phyloP scores from a whole-genome alignment of 2,113 vertebrate species.

The Asarcornis scutulata region DNA sequence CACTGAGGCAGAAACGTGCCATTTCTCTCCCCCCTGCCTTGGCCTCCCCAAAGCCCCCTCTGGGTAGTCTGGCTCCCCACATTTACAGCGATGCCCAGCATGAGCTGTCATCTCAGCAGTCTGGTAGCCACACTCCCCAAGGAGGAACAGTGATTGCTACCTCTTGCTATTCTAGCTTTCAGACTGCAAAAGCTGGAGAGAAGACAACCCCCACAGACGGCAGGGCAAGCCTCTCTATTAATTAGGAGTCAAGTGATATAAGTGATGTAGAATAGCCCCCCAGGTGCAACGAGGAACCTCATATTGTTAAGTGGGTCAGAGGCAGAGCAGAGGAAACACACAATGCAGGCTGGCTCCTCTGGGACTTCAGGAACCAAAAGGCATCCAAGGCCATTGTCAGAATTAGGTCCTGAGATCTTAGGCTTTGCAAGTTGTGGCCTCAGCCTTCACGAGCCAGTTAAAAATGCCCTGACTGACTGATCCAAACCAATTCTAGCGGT shows the following conservation, averaged over 20 bases:
- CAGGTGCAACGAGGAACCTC: constrained; percentile 51
- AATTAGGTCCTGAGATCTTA: neutral
- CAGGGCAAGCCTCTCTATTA: constrained; percentile 52
- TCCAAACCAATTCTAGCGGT: neutral
- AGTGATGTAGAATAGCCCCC: constrained; percentile 56
- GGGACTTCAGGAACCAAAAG: neutral
- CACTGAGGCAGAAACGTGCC: neutral
- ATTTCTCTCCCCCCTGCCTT: neutral
- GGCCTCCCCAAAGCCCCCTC: neutral
- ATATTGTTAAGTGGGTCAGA: constrained; percentile 38
- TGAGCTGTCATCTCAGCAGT: neutral
- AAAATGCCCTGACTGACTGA: neutral
- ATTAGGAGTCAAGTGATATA: constrained; percentile 53
- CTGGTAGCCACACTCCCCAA: neutral
- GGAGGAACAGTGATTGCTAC: neutral
- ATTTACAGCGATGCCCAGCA: neutral
- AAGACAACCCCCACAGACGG: neutral
- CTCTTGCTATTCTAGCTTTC: neutral
- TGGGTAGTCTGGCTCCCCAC: neutral
- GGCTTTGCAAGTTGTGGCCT: neutral
- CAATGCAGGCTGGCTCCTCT: constrained; percentile 1
- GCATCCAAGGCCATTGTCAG: neutral
- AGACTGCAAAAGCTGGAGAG: neutral
- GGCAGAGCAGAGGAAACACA: neutral
- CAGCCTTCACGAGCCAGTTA: neutral